Base-by-base conservation (phyloP, 2,113 vertebrate genomes). In the Rhineura floridana region DNA sequence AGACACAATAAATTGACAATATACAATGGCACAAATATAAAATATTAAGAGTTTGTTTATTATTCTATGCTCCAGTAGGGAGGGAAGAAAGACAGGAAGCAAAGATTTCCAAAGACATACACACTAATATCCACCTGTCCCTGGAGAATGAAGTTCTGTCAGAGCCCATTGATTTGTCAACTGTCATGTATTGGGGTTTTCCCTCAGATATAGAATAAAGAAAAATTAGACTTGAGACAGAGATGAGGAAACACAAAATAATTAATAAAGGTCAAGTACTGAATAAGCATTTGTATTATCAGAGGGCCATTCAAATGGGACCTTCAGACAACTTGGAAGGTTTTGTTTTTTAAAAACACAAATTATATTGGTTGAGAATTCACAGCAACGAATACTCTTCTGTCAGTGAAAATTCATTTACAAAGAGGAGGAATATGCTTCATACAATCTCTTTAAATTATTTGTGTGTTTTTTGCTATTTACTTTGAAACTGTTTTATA, bases 181-280 rank as follows among this genome's bases (percentile, higher is more conserved):
- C 72, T 63, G 39, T 85, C 63, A 62, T 65, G n/a, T 33, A 85
- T 19, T 44, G 69, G 28, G 30, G 69, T 50, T 28, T 28, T 25
- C 67, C 33, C 28, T 21, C 39, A 21, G 23, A 70, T 19, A 70
- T 19, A 33, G 36, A 80, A 87, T 59, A 13, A 65, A 81, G 48
- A 28, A 83, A 83, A 77, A 88, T 50, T 65, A 13, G 55, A 76
- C 52, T 52, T 83, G 70, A 88, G 70, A 69, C 15, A 62, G 42
- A 76, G 72, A 25, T 42, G 55, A 83, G 46, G 44, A 65, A 77
- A 39, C 36, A 39, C 59, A 88, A 46, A 65, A 59, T 36, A 82
- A 83, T 83, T 67, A 83, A 77, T 33, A 77, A 65, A 67, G 21
- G 76, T 77, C 70, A 88, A 83, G 59, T n/a, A 76, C 44, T 65